Base-by-base conservation (phyloP, 2,113 vertebrate species). In the Puma concolor region DNA sequence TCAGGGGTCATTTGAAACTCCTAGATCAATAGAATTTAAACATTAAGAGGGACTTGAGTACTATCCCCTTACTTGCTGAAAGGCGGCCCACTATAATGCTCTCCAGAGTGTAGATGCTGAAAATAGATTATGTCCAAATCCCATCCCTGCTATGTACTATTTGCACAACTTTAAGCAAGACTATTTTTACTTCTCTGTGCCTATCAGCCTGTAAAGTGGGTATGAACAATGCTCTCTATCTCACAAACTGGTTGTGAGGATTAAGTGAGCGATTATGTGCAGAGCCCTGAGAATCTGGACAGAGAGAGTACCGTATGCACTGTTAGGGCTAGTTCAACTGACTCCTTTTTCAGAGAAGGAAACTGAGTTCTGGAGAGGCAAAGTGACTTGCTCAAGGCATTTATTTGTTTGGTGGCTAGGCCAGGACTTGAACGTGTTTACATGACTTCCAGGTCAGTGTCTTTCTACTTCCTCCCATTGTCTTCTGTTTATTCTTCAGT, bases 171-270 rank as follows among this genome's bases (percentile, higher is more conserved):
- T 74, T 33, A 69, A 84, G 44, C 15, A 77, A 96, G 77, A 63
- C 48, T 48, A 13, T 88, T 88, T 90, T 87, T 63, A 83, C 19
- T 23, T 41, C 21, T 69, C 25, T 25, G 9, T 92, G 54, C 23
- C 71, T 96, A 41, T 29, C 95, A 10, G 29, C 67, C 33, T 67
- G n/a, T 63, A 91, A 95, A 88, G 63, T 63, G 15, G 16, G 19
- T n/a, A 8, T 52, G 31, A 69, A 91, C 76, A 91, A 48, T 10
- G 1, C 8, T 80, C 10, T 36, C 38, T 29, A 31, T 14, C 36
- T 72, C 52, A 33, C 7, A 21, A 44, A 66, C 38, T 36, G 87
- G 33, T 52, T 64, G 38, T 88, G 52, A 91, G 5, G 21, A 36
- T 14, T 33, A 60, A 90, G 63, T 31, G 5, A 33, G 10, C 29